phyloP scores from a whole-genome alignment of 2,797 vertebrate genomes.

The Neoniphon sammara region DNA sequence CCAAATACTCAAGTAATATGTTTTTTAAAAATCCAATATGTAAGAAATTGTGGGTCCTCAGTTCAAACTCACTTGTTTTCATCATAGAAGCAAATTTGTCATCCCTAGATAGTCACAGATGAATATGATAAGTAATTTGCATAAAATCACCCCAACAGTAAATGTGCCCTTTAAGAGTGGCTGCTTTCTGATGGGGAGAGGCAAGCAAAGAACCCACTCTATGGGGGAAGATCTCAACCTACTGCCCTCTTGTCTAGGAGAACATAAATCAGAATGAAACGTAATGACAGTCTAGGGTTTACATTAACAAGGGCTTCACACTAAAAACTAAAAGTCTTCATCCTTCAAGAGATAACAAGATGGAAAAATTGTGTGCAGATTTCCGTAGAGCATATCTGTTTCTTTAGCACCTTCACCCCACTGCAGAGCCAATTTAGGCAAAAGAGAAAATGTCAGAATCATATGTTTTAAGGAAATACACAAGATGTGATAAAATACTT shows the following conservation, averaged over 20 bases:
- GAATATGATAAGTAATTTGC: no score
- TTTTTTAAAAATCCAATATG: no score
- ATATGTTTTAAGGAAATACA: conserved; percentile 26
- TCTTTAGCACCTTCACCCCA: background rate
- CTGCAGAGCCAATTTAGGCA: conserved; percentile 12
- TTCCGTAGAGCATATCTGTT: conserved; percentile 7
- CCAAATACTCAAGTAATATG: no score
- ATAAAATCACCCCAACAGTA: no score
- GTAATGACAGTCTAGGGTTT: background rate
- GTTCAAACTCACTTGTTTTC: background rate
- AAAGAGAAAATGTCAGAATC: conserved; percentile 30
- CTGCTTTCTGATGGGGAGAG: no score
- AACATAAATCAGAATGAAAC: background rate
- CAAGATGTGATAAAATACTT: conserved; percentile 13
- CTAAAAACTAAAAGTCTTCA: background rate
- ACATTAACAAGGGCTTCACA: background rate
- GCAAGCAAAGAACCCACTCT: background rate
- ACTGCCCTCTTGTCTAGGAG: no score
- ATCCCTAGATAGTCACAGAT: no score
- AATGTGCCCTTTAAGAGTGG: no score
- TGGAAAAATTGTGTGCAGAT: conserved; percentile 10
- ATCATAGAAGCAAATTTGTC: background rate
- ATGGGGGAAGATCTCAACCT: background rate
- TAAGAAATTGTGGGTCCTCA: background rate
- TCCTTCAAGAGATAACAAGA: background rate